These are phyloP conservation scores for Jaculus jaculus DNA, from an alignment of 2,113 vertebrate species.

Conservation along the genomic window DNA sequence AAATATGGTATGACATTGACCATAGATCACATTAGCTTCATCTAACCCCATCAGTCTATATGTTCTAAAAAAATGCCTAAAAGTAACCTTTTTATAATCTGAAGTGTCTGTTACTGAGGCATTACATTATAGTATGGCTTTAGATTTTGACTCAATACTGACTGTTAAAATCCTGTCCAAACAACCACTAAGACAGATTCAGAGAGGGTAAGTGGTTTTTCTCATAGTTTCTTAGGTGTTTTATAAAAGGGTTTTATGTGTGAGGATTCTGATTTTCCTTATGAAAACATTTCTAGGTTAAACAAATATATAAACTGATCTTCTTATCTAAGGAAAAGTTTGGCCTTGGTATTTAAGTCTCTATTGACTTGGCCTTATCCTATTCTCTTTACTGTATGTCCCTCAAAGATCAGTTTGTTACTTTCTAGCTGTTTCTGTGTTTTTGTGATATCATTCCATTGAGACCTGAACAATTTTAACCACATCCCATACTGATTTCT, in stretches of 20 bases:
- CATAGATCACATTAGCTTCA: slow-evolving; percentile 7
- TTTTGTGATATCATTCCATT: slow-evolving; percentile 32
- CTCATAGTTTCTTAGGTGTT: slow-evolving; percentile 27
- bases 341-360: not conserved
- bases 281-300: not conserved
- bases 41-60: slow-evolving; percentile 29
- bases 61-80: slow-evolving; percentile 40
- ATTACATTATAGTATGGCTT: not conserved
- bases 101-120: not conserved
- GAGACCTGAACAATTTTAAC: not conserved
- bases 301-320: not conserved
- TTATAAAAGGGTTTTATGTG: not conserved
- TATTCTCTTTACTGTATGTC: not conserved
- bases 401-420: not conserved
- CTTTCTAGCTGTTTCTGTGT: not conserved
- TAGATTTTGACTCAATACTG: not conserved
- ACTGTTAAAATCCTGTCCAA: not conserved
- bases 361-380: not conserved
- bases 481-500: not conserved
- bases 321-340: not conserved
- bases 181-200: not conserved
- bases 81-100: not conserved
- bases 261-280: not conserved
- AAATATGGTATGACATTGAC: not conserved
- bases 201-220: not conserved